Percentiles rank a stretch among this genome's conserved stretches.
phyloP scores from a whole-genome alignment of 2,113 vertebrate genomes.

The Sebastes schlegelii region DNA sequence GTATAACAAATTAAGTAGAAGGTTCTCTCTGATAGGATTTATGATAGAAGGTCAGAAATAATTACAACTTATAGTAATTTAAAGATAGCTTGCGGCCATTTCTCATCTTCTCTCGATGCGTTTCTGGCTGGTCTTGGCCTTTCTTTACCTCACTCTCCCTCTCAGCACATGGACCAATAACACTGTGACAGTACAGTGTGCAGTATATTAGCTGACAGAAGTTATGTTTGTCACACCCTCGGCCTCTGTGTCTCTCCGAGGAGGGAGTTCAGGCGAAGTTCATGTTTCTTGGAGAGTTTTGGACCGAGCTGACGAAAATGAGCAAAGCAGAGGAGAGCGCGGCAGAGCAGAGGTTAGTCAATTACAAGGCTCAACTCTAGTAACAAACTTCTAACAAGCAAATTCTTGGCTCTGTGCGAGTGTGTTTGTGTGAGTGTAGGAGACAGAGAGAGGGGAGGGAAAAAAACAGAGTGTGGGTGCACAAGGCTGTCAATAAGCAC shows the following conservation, averaged over 20 bases:
- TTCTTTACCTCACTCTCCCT: neutral
- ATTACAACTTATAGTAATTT: constrained; percentile 52
- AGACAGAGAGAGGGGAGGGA: constrained; percentile 5
- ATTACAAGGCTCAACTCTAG: constrained; percentile 77
- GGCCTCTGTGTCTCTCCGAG: constrained; percentile 40
- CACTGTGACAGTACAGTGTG: constrained; percentile 11
- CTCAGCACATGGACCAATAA: constrained; percentile 33
- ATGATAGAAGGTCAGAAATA: constrained; percentile 49
- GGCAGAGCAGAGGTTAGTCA: constrained; percentile 76
- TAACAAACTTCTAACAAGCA: constrained; percentile 77
- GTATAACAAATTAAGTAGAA: constrained; percentile 40
- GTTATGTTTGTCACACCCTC: constrained; percentile 69
- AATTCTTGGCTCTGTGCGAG: constrained; percentile 50
- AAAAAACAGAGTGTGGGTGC: constrained; percentile 19
- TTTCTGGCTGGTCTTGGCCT: constrained; percentile 19
- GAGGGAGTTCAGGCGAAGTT: constrained; percentile 77
- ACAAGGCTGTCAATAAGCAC: constrained; percentile 34
- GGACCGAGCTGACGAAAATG: constrained; percentile 57
- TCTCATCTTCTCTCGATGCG: constrained; percentile 18
- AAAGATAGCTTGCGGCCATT: constrained; percentile 54
- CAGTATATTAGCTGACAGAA: constrained; percentile 47
- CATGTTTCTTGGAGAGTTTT: constrained; percentile 77
- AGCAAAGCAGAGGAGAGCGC: constrained; percentile 71
- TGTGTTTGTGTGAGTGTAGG: constrained; percentile 41
- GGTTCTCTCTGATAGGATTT: constrained; percentile 47